Base-by-base conservation (phyloP, 2,888 invertebrate genomes). In the Bedellia somnulentella region DNA sequence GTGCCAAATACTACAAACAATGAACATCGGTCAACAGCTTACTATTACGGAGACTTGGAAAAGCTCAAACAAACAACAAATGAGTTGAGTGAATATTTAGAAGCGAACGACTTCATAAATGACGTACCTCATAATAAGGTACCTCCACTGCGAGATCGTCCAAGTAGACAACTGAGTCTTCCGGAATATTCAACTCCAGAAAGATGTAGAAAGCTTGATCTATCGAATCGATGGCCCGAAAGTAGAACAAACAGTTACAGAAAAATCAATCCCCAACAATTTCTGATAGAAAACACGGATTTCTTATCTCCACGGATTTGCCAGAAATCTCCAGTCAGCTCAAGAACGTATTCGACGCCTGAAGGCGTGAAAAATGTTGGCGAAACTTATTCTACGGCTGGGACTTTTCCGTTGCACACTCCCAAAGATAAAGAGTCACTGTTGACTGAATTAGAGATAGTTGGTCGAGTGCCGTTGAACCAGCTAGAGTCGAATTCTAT, bases 21-120 rank as follows among this genome's bases (percentile, higher is more conserved):
- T 2, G n/a, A 4, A 23, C 80, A 81, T 38, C 79, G 81, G 45
- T 80, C 81, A 37, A 79, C 81, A 35, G 73, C 77, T 0, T 78
- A 78, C 44, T 75, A 77, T 51, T 82, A 81, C 54, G 81, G 80
- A 0, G 80, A 80, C 39, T 51, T 80, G 1, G 80, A 80, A 27
- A 64, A 78, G 2, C 61, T 80, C 11, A 80, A 79, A 42, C 61
- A 76, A 17, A 63, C 68, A 39, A 49, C 66, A 4, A 71, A 76
- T 35, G 79, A 79, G 27, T 59, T 79, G 15, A 77, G 70, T 47
- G 78, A 78, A 28, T 64, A 63, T 27, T 53, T 58, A 0, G 57
- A 57, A 15, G 45, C 60, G 1, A 64, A 53, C 22, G 66, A 67
- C n/a, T 62, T 62, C 0, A 41, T 59, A 11, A 57, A 64, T 37